These are phyloP conservation scores for Rhamnusium bicolor DNA, from an alignment of 2,888 invertebrate species.

Conservation along the genomic window DNA sequence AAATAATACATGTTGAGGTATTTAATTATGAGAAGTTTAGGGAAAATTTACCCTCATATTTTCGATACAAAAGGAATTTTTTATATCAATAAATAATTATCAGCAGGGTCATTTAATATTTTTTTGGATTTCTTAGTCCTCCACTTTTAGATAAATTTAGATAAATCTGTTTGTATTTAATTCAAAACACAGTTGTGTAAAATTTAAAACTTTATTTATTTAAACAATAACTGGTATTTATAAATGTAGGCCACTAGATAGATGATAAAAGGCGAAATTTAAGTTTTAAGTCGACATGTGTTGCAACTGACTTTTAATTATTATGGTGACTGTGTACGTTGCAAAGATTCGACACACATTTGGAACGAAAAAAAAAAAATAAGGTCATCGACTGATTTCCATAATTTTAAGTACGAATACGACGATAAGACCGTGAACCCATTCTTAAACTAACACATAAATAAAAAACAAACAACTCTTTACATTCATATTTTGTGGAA, in stretches of 20 bases:
- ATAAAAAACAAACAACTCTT: constrained; percentile 27
- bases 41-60: too few species aligned
- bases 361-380: constrained; percentile 41
- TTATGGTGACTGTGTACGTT: constrained; percentile 31
- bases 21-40: too few species aligned
- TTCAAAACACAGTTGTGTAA: constrained; percentile 21
- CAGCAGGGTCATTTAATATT: too few species aligned
- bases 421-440: constrained; percentile 41
- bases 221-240: constrained; percentile 25
- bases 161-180: background rate
- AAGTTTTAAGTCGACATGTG: background rate
- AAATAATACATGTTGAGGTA: too few species aligned
- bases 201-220: constrained; percentile 19
- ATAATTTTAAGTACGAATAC: constrained; percentile 42
- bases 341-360: constrained; percentile 52
- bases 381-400: constrained; percentile 49
- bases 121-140: background rate
- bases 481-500: constrained; percentile 24
- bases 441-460: constrained; percentile 39
- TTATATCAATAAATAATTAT: too few species aligned
- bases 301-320: constrained; percentile 15
- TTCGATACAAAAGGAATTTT: too few species aligned
- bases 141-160: background rate
- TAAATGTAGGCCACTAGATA: constrained; percentile 21
- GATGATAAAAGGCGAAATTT: constrained; percentile 32